Evolutionary conservation across 1,140 invertebrate genomes (phyloP).

Genomic region (Neuroterus valhalla): DNA sequence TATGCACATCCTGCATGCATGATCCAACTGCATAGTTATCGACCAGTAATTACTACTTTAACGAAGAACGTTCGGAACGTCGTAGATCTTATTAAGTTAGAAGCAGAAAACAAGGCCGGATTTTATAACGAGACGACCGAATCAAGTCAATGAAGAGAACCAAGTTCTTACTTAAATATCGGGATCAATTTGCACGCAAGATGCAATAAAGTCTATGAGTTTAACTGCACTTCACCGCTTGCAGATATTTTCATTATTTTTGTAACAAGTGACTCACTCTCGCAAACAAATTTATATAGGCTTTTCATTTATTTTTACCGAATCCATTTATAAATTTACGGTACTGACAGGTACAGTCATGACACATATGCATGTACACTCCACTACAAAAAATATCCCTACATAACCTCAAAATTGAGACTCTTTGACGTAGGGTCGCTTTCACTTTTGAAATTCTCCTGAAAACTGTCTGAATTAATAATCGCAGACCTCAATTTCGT

Average conservation of each 20-base stretch:
- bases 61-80: slow-evolving; percentile 7
- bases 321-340: not conserved
- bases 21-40: not conserved
- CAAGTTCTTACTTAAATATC: not conserved
- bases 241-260: not conserved
- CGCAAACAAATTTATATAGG: not conserved
- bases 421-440: not conserved
- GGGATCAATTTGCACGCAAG: too few species aligned
- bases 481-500: too few species aligned
- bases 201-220: not conserved
- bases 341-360: not conserved
- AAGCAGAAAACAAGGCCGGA: slow-evolving; percentile 26
- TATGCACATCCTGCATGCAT: slow-evolving; percentile 24
- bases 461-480: too few species aligned
- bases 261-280: not conserved
- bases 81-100: not conserved
- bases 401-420: not conserved
- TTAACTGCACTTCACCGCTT: not conserved
- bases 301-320: not conserved
- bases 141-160: not conserved
- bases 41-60: slow-evolving; percentile 11
- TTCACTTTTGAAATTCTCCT: too few species aligned
- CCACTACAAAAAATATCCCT: too few species aligned
- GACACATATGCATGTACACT: too few species aligned
- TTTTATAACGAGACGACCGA: slow-evolving; percentile 1